A percentile compares a stretch with the other conserved stretches of the same genome.
These are phyloP conservation scores for Enteromius mattozi DNA, from an alignment of 2,797 vertebrate genomes.

Conservation along the genomic window DNA sequence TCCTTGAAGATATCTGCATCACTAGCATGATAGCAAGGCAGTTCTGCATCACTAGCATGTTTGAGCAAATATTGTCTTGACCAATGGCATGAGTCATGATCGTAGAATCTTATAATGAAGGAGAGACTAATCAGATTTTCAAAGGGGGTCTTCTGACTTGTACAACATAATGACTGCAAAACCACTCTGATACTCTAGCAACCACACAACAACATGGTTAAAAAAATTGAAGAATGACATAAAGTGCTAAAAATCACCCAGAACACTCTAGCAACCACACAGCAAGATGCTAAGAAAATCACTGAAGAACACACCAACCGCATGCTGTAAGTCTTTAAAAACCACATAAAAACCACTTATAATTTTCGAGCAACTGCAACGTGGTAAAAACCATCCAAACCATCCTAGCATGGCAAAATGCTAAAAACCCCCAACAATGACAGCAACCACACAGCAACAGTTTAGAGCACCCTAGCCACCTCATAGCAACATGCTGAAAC, in stretches of 20 bases:
- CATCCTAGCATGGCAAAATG: neutral
- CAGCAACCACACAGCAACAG: neutral
- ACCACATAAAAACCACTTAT: neutral
- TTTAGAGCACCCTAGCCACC: neutral
- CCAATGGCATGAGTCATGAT: neutral
- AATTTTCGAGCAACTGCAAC: neutral
- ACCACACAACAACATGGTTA: neutral
- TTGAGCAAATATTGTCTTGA: slow-evolving; percentile 3
- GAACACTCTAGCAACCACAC: neutral
- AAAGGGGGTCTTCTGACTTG: neutral
- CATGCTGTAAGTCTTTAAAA: neutral
- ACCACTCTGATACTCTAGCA: neutral
- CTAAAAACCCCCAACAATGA: neutral
- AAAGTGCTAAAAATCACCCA: neutral
- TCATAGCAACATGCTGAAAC: neutral
- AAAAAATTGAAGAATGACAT: neutral
- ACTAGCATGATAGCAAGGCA: neutral
- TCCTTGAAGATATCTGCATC: neutral
- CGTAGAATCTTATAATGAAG: neutral
- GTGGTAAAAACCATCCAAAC: neutral
- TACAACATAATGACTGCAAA: neutral
- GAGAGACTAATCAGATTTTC: neutral
- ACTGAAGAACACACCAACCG: neutral
- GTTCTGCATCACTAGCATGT: neutral
- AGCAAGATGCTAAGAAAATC: neutral